Percentiles rank a stretch among this genome's conserved stretches.
Conservation (phyloP, 2,797 vertebrate species). For the Geotrypetes seraphini region DNA sequence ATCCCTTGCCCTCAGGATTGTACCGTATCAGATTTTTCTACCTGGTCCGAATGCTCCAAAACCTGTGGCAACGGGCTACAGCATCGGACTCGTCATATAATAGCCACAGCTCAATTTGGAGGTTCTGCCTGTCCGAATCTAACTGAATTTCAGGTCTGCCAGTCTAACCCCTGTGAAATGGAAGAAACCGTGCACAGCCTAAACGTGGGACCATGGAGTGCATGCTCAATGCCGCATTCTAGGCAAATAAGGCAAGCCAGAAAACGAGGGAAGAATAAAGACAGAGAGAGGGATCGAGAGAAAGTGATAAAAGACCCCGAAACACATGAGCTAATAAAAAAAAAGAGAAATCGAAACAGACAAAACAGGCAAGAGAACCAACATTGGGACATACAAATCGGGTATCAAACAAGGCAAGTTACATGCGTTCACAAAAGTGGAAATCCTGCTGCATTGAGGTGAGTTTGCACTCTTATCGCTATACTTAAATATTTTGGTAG, state of each 20-base stretch:
- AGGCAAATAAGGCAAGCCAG: constrained; percentile 55
- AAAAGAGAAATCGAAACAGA: constrained; percentile 83
- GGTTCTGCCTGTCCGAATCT: constrained; percentile 80
- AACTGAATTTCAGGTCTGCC: constrained; percentile 87
- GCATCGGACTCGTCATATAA: constrained; percentile 74
- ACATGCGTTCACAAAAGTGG: constrained; percentile 79
- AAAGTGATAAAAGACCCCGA: constrained; percentile 73
- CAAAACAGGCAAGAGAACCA: constrained; percentile 85
- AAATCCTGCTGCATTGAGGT: constrained; percentile 70
- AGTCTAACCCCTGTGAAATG: constrained; percentile 53
- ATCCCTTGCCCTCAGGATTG: constrained; percentile 91
- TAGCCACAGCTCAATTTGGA: constrained; percentile 79
- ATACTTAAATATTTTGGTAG: too few relatives aligned
- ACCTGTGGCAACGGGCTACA: constrained; percentile 81
- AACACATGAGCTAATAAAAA: constrained; percentile 87
- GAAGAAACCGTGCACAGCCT: constrained; percentile 77
- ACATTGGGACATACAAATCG: constrained; percentile 90
- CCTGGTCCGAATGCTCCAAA: constrained; percentile 90
- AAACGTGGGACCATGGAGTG: constrained; percentile 73
- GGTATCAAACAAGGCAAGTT: constrained; percentile 83
- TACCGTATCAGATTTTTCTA: constrained; percentile 77
- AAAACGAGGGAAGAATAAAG: constrained; percentile 70
- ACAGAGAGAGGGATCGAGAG: constrained; percentile 54
- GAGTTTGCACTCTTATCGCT: too few relatives aligned
- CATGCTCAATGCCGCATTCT: constrained; percentile 54